Percentiles rank a stretch among this genome's conserved stretches.
phyloP scores from a whole-genome alignment of 1,140 invertebrate genomes.

The Nasonia vitripennis region DNA sequence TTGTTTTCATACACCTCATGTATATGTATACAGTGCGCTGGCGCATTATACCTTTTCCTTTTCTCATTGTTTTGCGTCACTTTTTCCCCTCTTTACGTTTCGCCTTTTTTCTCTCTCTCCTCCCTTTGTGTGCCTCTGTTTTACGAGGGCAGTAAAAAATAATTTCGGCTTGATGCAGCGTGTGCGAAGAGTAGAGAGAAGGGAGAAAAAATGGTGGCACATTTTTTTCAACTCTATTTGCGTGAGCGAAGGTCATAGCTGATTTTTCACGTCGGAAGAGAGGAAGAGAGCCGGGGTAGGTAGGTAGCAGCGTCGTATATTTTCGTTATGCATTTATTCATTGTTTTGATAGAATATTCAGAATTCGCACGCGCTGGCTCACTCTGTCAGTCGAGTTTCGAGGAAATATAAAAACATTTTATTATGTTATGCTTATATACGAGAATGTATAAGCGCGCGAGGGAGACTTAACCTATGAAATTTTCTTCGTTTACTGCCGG shows the following conservation, averaged over 20 bases:
- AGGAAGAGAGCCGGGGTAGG: neutral
- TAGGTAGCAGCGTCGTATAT: neutral
- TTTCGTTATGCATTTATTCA: neutral
- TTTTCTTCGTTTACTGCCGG: too few species aligned
- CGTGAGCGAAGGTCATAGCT: neutral
- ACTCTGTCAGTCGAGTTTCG: too few species aligned
- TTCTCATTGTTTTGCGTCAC: neutral
- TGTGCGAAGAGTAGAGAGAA: too few species aligned
- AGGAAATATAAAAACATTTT: neutral
- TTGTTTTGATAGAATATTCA: slow-evolving; percentile 1
- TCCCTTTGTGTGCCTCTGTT: neutral
- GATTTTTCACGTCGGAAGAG: neutral
- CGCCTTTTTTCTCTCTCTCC: neutral
- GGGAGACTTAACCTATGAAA: too few species aligned
- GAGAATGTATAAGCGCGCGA: neutral
- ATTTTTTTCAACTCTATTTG: too few species aligned
- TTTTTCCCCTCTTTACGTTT: neutral
- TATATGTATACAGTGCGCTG: too few species aligned
- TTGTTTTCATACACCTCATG: neutral
- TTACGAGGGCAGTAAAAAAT: neutral
- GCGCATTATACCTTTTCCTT: neutral
- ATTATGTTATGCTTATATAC: neutral
- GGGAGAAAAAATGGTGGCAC: neutral
- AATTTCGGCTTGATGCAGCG: neutral
- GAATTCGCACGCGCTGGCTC: neutral